Base-by-base conservation (phyloP, 2,888 invertebrate genomes). In the Habroteleia sp. region DNA sequence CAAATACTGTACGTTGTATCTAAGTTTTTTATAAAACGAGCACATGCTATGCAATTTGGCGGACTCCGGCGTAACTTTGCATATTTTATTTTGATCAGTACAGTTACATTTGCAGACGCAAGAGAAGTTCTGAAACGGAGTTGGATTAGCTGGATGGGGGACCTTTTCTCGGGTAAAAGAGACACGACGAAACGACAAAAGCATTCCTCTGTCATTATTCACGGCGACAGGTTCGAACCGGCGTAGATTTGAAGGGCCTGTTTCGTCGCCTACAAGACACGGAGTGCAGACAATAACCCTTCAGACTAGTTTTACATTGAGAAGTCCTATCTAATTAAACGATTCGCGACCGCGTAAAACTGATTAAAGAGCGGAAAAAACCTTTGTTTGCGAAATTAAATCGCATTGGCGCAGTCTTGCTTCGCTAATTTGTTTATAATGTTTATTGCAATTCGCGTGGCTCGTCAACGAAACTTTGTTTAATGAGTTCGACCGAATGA, bases 171-270 rank as follows among this genome's bases (percentile, higher is more conserved):
- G 11, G 31, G 39, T 72, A 69, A 76, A 62, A 71, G 65, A 62
- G 68, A 62, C 54, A 77, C 71, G 29, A 60, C 29, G 6, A 8
- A 62, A 44, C 46, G 79, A 80, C 80, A 81, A 81, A 81, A 79
- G 76, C 80, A 81, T 81, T 81, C 80, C 79, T 66, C 31, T 69
- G 62, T 76, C 76, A 74, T 80, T 81, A 80, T 79, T 81, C 80
- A 79, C 75, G 72, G 62, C 66, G 74, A 66, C 66, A 48, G 73
- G 74, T 74, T 74, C 39, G 41, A 69, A 42, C 58, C 33, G 44
- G 58, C 48, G 48, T 50, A 17, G 58, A 73, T 58, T 73, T 65
- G 56, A 65, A 44, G 52, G 58, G 39, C 69, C 69, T 44, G 69
- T 69, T 69, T 48, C 35, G 60, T 52, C 44, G 25, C 48, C 48